Percentiles rank a stretch among this genome's conserved stretches.
Conservation (phyloP, 2,797 vertebrate species). For the Vultur gryphus region DNA sequence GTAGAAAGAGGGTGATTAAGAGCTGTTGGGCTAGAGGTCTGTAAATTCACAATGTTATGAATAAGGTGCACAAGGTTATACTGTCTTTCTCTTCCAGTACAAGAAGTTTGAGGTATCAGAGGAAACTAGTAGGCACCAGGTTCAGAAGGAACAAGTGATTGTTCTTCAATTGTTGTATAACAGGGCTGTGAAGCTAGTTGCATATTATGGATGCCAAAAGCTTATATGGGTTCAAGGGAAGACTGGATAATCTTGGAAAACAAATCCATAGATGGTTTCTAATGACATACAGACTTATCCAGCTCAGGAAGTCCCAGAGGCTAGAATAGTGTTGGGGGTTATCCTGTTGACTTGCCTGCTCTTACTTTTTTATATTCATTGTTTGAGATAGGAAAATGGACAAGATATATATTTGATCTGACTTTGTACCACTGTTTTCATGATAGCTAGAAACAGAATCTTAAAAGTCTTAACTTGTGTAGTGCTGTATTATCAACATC, state of each 20-base stretch:
- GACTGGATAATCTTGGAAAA: neutral
- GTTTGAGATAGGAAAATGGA: neutral
- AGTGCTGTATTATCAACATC: neutral
- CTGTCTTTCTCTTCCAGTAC: neutral
- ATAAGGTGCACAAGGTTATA: neutral
- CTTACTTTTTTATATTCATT: neutral
- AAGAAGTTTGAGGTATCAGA: neutral
- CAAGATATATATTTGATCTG: neutral
- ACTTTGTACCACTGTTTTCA: neutral
- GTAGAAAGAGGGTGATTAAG: neutral
- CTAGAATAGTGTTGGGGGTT: neutral
- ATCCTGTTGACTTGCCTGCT: neutral
- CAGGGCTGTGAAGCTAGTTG: neutral
- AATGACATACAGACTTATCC: neutral
- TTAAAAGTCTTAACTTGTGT: neutral
- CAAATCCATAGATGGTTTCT: neutral
- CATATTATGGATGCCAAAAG: neutral
- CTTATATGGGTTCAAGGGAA: neutral
- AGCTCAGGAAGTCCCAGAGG: neutral
- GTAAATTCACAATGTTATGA: neutral
- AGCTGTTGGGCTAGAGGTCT: neutral
- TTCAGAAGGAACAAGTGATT: neutral
- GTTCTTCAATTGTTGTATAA: neutral
- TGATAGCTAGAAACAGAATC: neutral
- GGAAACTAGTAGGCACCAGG: neutral